Percentiles rank a stretch among this genome's conserved stretches.
phyloP scores from a whole-genome alignment of 2,888 invertebrate species.

The Drosophila borealis region DNA sequence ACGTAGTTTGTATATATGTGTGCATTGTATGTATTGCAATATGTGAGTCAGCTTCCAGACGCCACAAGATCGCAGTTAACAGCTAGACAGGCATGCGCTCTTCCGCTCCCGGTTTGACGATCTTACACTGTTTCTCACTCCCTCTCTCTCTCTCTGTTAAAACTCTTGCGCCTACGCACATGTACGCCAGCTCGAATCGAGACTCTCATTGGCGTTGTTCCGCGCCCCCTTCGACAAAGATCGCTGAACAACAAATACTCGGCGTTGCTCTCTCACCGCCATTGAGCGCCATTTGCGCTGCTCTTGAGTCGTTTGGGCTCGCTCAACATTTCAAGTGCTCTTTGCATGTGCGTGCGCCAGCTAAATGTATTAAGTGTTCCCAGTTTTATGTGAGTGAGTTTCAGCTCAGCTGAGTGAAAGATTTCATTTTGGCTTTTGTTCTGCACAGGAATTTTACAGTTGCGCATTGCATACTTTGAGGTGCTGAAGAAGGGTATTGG shows the following conservation, averaged over 20 bases:
- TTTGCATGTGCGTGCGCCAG: background rate
- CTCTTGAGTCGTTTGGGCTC: slow-evolving; percentile 25
- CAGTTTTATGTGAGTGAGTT: slow-evolving; percentile 28
- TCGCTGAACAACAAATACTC: slow-evolving; percentile 27
- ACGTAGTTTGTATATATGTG: background rate
- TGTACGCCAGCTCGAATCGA: slow-evolving; percentile 4
- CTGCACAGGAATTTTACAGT: background rate
- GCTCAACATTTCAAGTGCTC: background rate
- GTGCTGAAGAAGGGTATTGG: background rate
- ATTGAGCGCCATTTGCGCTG: slow-evolving; percentile 24
- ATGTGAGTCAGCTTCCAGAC: slow-evolving; percentile 58
- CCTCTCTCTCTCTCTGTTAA: slow-evolving; percentile 1
- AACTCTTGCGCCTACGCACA: slow-evolving; percentile 46
- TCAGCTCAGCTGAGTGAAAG: slow-evolving; percentile 1
- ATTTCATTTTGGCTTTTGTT: background rate
- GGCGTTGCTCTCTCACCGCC: slow-evolving; percentile 6
- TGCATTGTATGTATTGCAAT: slow-evolving; percentile 6
- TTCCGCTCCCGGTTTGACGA: slow-evolving; percentile 2
- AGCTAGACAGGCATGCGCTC: slow-evolving; percentile 32
- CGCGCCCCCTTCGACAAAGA: slow-evolving; percentile 1
- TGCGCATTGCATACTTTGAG: slow-evolving; percentile 21
- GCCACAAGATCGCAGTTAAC: slow-evolving; percentile 40
- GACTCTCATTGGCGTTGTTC: slow-evolving; percentile 21
- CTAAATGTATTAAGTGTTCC: slow-evolving; percentile 34
- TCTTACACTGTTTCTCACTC: background rate